phyloP scores from a whole-genome alignment of 2,113 vertebrate species.

The Maccullochella peelii region DNA sequence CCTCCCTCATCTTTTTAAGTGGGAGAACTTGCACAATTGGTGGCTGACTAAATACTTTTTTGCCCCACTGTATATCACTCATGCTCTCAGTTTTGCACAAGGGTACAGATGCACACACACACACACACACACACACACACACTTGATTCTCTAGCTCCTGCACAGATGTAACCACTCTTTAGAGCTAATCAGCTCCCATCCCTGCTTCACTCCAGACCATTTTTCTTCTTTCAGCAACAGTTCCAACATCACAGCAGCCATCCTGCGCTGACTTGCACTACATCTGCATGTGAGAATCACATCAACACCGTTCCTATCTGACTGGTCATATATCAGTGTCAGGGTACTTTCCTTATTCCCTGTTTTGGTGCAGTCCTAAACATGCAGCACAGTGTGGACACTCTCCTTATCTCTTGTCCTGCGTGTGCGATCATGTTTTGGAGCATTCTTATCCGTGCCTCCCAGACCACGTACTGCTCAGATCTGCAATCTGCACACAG shows the following conservation, averaged over 20 bases:
- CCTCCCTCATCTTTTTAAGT: too few relatives aligned
- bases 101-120: neutral
- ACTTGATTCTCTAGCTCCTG: neutral
- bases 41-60: too few relatives aligned
- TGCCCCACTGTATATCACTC: too few relatives aligned
- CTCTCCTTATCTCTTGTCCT: conserved; percentile 51
- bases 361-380: conserved; percentile 15
- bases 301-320: conserved; percentile 26
- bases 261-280: conserved; percentile 59
- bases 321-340: conserved; percentile 40
- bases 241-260: conserved; percentile 29
- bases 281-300: neutral
- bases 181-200: neutral
- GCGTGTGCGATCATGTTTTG: conserved; percentile 70
- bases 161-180: neutral
- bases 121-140: neutral
- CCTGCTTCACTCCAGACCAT: neutral
- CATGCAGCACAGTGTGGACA: conserved; percentile 4
- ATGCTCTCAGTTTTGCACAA: neutral
- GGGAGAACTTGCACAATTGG: too few relatives aligned
- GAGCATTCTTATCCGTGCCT: conserved; percentile 43
- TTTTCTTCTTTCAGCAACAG: conserved; percentile 11
- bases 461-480: neutral
- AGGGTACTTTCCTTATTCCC: neutral
- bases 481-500: conserved; percentile 38